Conservation (phyloP, 1,140 invertebrate genomes). For the Drosophila bocqueti region DNA sequence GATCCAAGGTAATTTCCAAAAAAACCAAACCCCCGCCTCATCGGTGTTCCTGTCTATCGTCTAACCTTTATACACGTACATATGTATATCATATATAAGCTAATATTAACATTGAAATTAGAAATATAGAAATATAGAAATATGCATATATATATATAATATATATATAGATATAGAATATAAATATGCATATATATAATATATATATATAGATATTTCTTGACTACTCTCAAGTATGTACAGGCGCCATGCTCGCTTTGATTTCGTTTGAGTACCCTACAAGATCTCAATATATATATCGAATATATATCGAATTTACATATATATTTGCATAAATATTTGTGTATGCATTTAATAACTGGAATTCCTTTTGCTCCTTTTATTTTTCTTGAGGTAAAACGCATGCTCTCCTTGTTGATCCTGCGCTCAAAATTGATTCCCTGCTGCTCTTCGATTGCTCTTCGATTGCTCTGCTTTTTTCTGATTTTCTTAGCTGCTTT, state of each 20-base stretch:
- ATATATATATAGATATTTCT: constrained; percentile 1
- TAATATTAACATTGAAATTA: constrained; percentile 38
- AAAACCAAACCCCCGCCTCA: background rate
- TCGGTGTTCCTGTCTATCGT: constrained; percentile 8
- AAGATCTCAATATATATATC: constrained; percentile 10
- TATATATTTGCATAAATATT: background rate
- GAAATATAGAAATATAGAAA: no score
- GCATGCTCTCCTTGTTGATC: constrained; percentile 15
- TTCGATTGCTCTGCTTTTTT: background rate
- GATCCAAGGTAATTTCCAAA: background rate
- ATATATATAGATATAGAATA: no score
- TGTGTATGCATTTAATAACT: background rate
- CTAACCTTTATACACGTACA: background rate
- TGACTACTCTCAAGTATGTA: constrained; percentile 37
- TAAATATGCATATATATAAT: constrained; percentile 7
- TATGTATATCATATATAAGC: background rate
- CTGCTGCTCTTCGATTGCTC: background rate
- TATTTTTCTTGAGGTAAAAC: constrained; percentile 25
- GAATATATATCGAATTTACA: background rate
- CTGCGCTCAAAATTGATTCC: background rate
- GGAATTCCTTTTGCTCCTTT: constrained; percentile 27
- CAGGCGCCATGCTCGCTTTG: constrained; percentile 17
- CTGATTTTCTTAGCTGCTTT: background rate
- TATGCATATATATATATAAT: no score
- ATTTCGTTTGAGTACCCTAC: constrained; percentile 14